Conservation (phyloP, 2,113 vertebrate species). For the Myotis lucifugus region DNA sequence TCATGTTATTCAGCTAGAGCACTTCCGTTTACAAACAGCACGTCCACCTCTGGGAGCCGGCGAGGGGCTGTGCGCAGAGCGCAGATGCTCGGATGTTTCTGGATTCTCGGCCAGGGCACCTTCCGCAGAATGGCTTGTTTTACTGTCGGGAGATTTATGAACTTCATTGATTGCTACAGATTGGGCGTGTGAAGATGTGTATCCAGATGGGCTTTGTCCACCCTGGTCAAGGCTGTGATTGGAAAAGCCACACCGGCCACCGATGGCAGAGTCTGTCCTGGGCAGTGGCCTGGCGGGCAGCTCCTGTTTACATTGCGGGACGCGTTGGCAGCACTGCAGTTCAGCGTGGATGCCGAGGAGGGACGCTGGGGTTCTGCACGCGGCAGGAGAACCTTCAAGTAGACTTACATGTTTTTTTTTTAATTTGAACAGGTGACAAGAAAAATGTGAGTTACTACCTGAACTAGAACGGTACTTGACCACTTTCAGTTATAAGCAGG, state of each 20-base stretch:
- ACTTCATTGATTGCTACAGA: slow-evolving; percentile 75
- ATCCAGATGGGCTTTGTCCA: slow-evolving; percentile 78
- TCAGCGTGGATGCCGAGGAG: slow-evolving; percentile 76
- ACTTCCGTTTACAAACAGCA: slow-evolving; percentile 88
- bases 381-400: slow-evolving; percentile 82
- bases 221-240: slow-evolving; percentile 72
- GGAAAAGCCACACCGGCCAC: slow-evolving; percentile 68
- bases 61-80: slow-evolving; percentile 80
- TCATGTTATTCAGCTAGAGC: slow-evolving; percentile 88
- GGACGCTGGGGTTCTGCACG: slow-evolving; percentile 63
- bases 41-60: slow-evolving; percentile 86
- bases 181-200: slow-evolving; percentile 64
- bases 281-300: slow-evolving; percentile 68
- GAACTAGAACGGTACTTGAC: slow-evolving; percentile 69
- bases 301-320: slow-evolving; percentile 62
- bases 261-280: slow-evolving; percentile 67
- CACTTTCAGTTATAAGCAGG: slow-evolving; percentile 56
- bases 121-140: slow-evolving; percentile 73
- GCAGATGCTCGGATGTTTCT: slow-evolving; percentile 69
- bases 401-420: slow-evolving; percentile 68
- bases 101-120: slow-evolving; percentile 83
- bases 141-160: slow-evolving; percentile 81
- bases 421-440: slow-evolving; percentile 57
- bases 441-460: slow-evolving; percentile 67
- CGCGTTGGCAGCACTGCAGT: slow-evolving; percentile 81